Evolutionary conservation across 2,113 vertebrate species (phyloP).

Genomic region (Lophotis ruficrista): DNA sequence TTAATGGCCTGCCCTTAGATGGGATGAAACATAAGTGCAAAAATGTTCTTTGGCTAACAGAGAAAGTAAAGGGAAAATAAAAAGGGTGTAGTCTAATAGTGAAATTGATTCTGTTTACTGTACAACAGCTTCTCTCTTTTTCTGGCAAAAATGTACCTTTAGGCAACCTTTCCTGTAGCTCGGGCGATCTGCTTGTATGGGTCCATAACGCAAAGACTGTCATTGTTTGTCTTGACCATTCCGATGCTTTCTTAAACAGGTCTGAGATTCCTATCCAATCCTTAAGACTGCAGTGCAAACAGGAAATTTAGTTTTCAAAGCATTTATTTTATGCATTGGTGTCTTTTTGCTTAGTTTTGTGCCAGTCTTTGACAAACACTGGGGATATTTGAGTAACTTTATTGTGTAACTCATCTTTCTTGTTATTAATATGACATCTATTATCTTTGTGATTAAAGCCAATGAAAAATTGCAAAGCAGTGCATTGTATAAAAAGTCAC

Average conservation of each 20-base stretch:
- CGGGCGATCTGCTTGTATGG: not conserved
- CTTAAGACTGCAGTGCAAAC: not conserved
- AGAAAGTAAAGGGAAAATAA: not conserved
- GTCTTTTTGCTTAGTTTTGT: not conserved
- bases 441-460: not conserved
- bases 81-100: not conserved
- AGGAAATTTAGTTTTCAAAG: not conserved
- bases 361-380: not conserved
- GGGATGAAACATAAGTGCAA: not conserved
- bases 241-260: not conserved
- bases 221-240: not conserved
- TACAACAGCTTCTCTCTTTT: not conserved
- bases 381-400: not conserved
- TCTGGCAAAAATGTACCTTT: not conserved
- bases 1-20: not conserved
- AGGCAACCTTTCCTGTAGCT: not conserved
- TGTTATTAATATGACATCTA: not conserved
- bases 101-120: not conserved
- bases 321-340: not conserved
- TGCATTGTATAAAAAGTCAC: not conserved
- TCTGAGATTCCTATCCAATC: not conserved
- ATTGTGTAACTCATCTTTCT: not conserved
- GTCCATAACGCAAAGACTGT: not conserved
- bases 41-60: not conserved
- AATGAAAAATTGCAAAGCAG: not conserved